Percentiles rank a stretch among this genome's conserved stretches.
Conservation (phyloP, 2,113 vertebrate genomes). For the Planiliza haematocheilus region DNA sequence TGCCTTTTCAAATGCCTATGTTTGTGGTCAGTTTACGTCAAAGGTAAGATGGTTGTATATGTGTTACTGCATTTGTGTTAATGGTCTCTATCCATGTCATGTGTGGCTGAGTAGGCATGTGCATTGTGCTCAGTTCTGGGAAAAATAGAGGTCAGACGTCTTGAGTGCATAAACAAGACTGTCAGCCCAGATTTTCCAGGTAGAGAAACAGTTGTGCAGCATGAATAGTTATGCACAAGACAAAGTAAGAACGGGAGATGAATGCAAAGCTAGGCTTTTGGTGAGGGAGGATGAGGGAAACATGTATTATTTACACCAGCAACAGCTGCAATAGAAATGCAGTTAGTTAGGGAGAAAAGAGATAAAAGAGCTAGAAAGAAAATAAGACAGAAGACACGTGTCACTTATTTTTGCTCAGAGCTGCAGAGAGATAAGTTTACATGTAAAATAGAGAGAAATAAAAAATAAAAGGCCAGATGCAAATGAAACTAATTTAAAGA, state of each 20-base stretch:
- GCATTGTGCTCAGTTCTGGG: too few species aligned
- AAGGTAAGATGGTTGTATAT: too few species aligned
- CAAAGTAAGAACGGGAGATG: not conserved
- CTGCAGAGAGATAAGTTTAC: not conserved
- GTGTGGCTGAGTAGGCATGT: too few species aligned
- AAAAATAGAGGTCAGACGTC: not conserved
- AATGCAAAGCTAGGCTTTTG: not conserved
- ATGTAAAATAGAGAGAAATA: constrained; percentile 8
- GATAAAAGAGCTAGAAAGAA: constrained; percentile 1
- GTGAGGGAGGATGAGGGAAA: not conserved
- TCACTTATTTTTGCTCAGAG: not conserved
- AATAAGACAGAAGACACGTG: constrained; percentile 12
- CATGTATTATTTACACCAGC: constrained; percentile 53
- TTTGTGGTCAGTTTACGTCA: not conserved
- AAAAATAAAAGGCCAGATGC: not conserved
- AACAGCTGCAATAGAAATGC: constrained; percentile 18
- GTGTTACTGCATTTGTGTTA: not conserved
- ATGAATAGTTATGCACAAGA: not conserved
- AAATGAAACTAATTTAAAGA: too few species aligned
- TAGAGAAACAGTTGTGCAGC: not conserved
- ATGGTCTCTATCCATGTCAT: too few species aligned
- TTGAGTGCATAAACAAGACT: not conserved
- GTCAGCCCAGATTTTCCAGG: not conserved
- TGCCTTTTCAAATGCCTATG: too few species aligned
- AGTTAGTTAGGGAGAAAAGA: not conserved